Evolutionary conservation across 2,113 vertebrate genomes (phyloP).

Genomic region (Carlito syrichta): DNA sequence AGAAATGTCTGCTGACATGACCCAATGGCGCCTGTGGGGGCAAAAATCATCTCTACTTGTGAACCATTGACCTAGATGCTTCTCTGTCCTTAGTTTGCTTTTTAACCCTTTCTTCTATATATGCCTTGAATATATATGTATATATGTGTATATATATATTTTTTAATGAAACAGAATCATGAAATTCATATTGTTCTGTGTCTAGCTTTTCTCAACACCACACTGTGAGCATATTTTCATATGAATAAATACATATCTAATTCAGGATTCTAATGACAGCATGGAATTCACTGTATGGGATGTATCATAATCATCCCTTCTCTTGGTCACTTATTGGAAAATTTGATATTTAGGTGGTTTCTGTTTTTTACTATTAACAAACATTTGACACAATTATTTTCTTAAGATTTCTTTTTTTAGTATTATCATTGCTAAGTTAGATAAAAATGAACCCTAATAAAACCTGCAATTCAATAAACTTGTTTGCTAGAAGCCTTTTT

Average conservation of each 20-base stretch:
- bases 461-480: background rate
- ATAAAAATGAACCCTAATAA: background rate
- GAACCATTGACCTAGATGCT: background rate
- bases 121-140: no score
- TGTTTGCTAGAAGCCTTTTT: background rate
- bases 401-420: background rate
- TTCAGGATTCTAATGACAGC: no score
- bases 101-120: background rate
- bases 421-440: background rate
- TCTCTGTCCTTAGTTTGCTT: background rate
- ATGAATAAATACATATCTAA: no score
- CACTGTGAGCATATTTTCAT: no score
- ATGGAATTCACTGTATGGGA: no score
- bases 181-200: background rate
- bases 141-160: background rate
- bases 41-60: background rate
- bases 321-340: no score
- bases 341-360: no score
- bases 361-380: no score
- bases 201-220: no score
- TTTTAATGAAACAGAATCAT: background rate
- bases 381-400: no score
- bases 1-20: background rate
- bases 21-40: background rate
- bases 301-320: no score